Conservation (phyloP, 2,888 invertebrate species). For the Bugulina stolonifera region DNA sequence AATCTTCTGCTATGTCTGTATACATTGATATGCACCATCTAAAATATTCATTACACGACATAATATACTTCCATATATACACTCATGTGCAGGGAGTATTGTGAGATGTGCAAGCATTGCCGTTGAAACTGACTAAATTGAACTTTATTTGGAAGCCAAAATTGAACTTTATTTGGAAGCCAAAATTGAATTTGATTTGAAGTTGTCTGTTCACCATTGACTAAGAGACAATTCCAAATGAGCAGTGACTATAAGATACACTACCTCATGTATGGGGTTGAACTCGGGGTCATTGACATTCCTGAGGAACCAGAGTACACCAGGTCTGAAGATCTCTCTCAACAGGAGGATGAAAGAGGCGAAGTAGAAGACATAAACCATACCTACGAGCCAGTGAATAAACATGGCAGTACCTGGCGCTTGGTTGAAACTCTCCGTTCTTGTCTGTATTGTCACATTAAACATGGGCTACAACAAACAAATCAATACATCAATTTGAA, state of each 20-base stretch:
- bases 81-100: not conserved
- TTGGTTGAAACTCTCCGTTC: conserved; percentile 77
- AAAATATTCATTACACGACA: conserved; percentile 9
- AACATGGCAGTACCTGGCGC: conserved; percentile 96
- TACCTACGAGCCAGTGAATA: conserved; percentile 97
- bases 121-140: too few relatives aligned
- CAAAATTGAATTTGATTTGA: too few relatives aligned
- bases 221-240: too few relatives aligned
- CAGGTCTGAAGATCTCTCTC: conserved; percentile 88
- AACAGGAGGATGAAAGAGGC: conserved; percentile 82
- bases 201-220: too few relatives aligned
- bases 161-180: too few relatives aligned
- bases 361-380: conserved; percentile 98
- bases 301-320: conserved; percentile 94
- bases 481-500: not conserved
- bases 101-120: too few relatives aligned
- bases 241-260: not conserved
- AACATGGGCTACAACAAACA: conserved; percentile 46
- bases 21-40: conserved; percentile 96
- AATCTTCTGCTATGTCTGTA: conserved; percentile 81
- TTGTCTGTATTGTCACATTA: conserved; percentile 55
- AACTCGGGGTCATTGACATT: conserved; percentile 99
- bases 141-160: too few relatives aligned
- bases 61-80: not conserved
- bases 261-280: conserved; percentile 84